Evolutionary conservation across 2,888 invertebrate genomes (phyloP).

Genomic region (Andrena flavipes): DNA sequence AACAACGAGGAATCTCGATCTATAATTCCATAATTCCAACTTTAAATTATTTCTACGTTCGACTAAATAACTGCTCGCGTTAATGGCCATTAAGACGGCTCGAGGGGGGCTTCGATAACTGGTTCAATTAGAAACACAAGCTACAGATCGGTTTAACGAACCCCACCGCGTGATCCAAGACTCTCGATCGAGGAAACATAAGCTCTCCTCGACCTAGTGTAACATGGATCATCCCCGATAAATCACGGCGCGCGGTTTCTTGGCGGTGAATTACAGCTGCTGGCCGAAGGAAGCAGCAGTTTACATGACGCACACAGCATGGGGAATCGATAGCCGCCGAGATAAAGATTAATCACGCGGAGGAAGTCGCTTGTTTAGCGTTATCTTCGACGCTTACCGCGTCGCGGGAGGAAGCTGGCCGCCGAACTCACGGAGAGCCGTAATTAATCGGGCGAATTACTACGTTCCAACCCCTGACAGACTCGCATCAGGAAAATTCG

Average conservation of each 20-base stretch:
- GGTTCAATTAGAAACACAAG: background rate
- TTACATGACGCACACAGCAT: constrained; percentile 26
- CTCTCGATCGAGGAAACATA: constrained; percentile 9
- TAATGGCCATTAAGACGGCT: background rate
- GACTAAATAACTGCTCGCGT: too few relatives aligned
- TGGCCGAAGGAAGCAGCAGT: background rate
- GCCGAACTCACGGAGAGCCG: too few relatives aligned
- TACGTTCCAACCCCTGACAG: too few relatives aligned
- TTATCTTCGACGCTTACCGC: constrained; percentile 6
- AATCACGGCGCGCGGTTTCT: constrained; percentile 14
- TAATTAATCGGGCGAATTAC: too few relatives aligned
- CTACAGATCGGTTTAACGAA: background rate
- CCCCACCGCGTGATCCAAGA: background rate
- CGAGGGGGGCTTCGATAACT: background rate
- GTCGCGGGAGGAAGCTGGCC: too few relatives aligned
- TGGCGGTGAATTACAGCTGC: constrained; percentile 9
- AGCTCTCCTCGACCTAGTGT: background rate
- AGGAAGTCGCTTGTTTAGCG: constrained; percentile 29
- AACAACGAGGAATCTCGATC: too few relatives aligned
- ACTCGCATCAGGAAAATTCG: too few relatives aligned
- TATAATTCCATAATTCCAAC: too few relatives aligned
- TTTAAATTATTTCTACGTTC: too few relatives aligned
- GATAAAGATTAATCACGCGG: constrained; percentile 20
- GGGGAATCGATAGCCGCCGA: constrained; percentile 28
- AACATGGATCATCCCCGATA: background rate